phyloP scores from a whole-genome alignment of 2,888 invertebrate genomes.

The Thereva unica region DNA sequence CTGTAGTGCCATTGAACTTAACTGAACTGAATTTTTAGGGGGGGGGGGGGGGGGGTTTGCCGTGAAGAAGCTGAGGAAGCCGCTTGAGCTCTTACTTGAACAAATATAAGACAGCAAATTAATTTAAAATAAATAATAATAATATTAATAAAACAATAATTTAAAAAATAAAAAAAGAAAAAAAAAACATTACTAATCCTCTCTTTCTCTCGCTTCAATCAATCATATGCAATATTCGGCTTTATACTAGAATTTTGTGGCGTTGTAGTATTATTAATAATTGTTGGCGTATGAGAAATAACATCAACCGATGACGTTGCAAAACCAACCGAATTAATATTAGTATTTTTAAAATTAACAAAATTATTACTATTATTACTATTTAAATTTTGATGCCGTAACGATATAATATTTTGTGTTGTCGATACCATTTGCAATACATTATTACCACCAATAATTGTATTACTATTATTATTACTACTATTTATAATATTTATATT shows the following conservation, averaged over 20 bases:
- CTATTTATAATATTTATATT: slow-evolving; percentile 9
- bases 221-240: slow-evolving; percentile 37
- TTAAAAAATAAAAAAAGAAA: neutral
- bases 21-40: too few relatives aligned
- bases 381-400: slow-evolving; percentile 41
- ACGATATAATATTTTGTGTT: slow-evolving; percentile 29
- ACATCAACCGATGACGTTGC: slow-evolving; percentile 36
- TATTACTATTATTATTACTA: slow-evolving; percentile 33
- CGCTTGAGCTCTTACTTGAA: too few relatives aligned
- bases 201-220: slow-evolving; percentile 8
- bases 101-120: too few relatives aligned
- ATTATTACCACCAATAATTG: slow-evolving; percentile 46
- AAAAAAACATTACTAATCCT: neutral
- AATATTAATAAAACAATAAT: too few relatives aligned
- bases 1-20: too few relatives aligned
- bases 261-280: too few relatives aligned
- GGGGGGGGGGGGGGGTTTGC: too few relatives aligned
- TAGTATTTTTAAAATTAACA: slow-evolving; percentile 40
- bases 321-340: slow-evolving; percentile 36
- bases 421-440: slow-evolving; percentile 39
- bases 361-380: slow-evolving; percentile 36
- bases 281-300: slow-evolving; percentile 7
- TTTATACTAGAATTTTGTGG: slow-evolving; percentile 27
- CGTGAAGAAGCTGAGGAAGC: too few relatives aligned
- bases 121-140: too few relatives aligned